phyloP scores from a whole-genome alignment of 2,888 invertebrate species.

The Hylaea fasciaria region DNA sequence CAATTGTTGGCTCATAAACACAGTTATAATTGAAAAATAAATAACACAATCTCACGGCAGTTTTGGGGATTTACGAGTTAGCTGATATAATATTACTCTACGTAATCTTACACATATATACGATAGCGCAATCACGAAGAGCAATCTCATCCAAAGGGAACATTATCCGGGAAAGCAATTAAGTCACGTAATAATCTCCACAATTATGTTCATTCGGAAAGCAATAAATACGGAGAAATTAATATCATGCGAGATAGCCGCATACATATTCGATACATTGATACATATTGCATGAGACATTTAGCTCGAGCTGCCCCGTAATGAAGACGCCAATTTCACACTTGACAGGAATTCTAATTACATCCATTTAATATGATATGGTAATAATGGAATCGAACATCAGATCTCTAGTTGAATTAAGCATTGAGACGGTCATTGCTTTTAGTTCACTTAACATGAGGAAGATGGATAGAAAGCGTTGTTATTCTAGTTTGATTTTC shows the following conservation, averaged over 20 bases:
- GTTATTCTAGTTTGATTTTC: no score
- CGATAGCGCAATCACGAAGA: constrained; percentile 6
- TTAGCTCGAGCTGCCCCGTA: constrained; percentile 48
- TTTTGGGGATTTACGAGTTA: neutral
- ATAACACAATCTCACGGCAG: no score
- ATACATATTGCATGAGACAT: constrained; percentile 61
- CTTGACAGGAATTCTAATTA: constrained; percentile 68
- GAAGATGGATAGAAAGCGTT: neutral
- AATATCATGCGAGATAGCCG: constrained; percentile 45
- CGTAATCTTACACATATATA: constrained; percentile 8
- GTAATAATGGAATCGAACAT: constrained; percentile 44
- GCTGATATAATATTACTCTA: neutral
- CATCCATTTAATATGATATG: constrained; percentile 61
- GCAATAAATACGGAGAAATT: constrained; percentile 47
- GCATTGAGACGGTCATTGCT: constrained; percentile 2
- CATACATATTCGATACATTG: constrained; percentile 42
- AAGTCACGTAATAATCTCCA: constrained; percentile 38
- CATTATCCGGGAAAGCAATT: constrained; percentile 31
- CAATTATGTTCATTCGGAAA: constrained; percentile 41
- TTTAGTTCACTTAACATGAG: neutral
- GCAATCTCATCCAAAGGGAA: constrained; percentile 16
- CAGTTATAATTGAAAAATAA: no score
- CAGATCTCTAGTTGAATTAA: constrained; percentile 29
- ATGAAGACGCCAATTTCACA: constrained; percentile 68
- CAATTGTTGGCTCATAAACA: no score